A percentile compares a stretch with the other conserved stretches of the same genome.
phyloP scores from a whole-genome alignment of 2,113 vertebrate genomes.

The Bos taurus region ARS-UCD2.0 NC_037331.1:15347001-15347500 shows the following conservation, averaged over 20 bases:
- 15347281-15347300: background rate
- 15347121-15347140: background rate
- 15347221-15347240: background rate
- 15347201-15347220: background rate
- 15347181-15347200: background rate
- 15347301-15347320: background rate
- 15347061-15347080: background rate
- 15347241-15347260: background rate
- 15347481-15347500: background rate
- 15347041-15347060: background rate
- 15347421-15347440: background rate
- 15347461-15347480: background rate
- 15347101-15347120: background rate
- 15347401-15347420: background rate
- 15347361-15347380: background rate
- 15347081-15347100: background rate
- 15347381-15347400: background rate
- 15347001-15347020: background rate
- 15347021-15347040: background rate
- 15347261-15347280: background rate
- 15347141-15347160: background rate
- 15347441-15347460: background rate
- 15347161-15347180: background rate
- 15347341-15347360: background rate
- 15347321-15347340: background rate